Percentiles rank a stretch among this genome's conserved stretches.
phyloP scores from a whole-genome alignment of 2,888 invertebrate genomes.

The Pachydiplax longipennis region DNA sequence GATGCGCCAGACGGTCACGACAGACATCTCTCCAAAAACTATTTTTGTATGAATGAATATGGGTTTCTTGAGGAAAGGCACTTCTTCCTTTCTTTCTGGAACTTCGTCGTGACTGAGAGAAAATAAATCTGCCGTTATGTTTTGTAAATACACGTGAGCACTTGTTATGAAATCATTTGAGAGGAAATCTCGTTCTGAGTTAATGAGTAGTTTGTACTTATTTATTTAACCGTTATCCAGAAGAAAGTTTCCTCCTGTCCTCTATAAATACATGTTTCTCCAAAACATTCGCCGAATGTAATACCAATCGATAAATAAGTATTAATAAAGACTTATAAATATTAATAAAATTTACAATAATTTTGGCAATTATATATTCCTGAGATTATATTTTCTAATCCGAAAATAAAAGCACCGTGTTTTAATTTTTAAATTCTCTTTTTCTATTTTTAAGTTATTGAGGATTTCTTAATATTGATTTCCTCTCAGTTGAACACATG shows the following conservation, averaged over 20 bases:
- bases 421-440: no score
- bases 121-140: neutral
- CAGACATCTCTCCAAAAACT: neutral
- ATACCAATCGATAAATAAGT: no score
- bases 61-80: neutral
- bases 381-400: no score
- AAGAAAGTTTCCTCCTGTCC: neutral
- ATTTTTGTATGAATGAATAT: neutral
- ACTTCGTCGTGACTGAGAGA: neutral
- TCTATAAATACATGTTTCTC: no score
- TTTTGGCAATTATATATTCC: no score
- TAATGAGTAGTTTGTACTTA: neutral
- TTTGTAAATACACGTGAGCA: neutral
- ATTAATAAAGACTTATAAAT: no score
- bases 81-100: neutral
- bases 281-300: no score
- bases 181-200: neutral
- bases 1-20: neutral
- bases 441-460: no score
- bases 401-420: no score
- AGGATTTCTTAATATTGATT: no score
- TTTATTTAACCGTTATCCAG: neutral
- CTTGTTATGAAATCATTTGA: neutral
- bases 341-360: no score
- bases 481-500: no score